Conservation (phyloP, 2,888 invertebrate species). For the Drosophila planitibia region DNA sequence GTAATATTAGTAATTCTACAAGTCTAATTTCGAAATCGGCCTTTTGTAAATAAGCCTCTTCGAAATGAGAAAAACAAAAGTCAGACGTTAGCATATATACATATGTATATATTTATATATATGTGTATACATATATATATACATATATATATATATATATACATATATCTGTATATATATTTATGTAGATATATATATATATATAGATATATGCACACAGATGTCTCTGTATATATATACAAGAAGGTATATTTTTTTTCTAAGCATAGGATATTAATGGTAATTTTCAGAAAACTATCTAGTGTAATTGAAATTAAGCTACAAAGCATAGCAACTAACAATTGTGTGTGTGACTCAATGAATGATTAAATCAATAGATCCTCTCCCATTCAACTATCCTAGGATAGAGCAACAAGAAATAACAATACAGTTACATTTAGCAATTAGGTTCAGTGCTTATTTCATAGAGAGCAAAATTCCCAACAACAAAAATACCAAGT, state of each 20-base stretch:
- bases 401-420: conserved; percentile 1
- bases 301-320: conserved; percentile 44
- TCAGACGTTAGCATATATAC: conserved; percentile 73
- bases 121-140: conserved; percentile 6
- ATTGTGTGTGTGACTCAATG: conserved; percentile 25
- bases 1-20: conserved; percentile 80
- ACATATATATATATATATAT: conserved; percentile 1
- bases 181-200: conserved; percentile 1
- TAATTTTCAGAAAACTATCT: conserved; percentile 50
- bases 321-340: conserved; percentile 25
- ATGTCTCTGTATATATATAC: conserved; percentile 9
- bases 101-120: conserved; percentile 27
- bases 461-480: not conserved
- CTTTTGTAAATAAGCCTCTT: conserved; percentile 82
- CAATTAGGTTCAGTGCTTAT: not conserved
- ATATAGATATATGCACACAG: conserved; percentile 1
- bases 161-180: conserved; percentile 23
- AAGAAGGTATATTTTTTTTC: conserved; percentile 50
- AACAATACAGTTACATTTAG: conserved; percentile 3
- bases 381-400: not conserved
- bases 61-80: conserved; percentile 81
- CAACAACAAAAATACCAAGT: not conserved
- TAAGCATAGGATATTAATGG: conserved; percentile 53
- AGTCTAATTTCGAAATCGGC: conserved; percentile 83
- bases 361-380: conserved; percentile 25